Evolutionary conservation across 1,140 invertebrate species (phyloP), one percentile per base, ranked within the genome.

Genomic region (Cydia amplana): DNA sequence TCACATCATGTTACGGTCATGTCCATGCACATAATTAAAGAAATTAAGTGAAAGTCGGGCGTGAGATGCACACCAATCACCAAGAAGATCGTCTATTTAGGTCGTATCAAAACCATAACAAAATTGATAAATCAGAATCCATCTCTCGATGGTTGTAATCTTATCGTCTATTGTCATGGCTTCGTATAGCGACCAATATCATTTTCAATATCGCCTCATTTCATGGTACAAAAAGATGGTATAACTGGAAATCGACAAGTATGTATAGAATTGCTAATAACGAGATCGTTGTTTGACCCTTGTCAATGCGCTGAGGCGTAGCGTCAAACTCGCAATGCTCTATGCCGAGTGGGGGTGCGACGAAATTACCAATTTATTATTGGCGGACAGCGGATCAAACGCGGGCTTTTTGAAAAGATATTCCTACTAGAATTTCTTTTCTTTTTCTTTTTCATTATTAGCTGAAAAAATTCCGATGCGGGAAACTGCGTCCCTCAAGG

Each of bases 181-280:
- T 4, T 32, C 32, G 4, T 32, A 32, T 32, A 32, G 32, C 5
- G 32, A 32, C 32, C 5, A 28, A 4, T 28, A 28, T 32, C 32
- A 32, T 32, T 0, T 6, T 40, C 36, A 46, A 46, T 43, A 14
- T 12, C 43, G 2, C 43, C 12, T 16, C n/a, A 7, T n/a, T 51
- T n/a, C 32, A 36, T 36, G 4, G 49, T n/a, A 51, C 5, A 51
- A 51, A 51, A 32, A 67, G 10, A 28, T 25, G 10, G 1, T 67
- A 64, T 64, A 14, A 67, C 28, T 36, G 28, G 23, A 7, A 67
- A 67, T 67, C 25, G 64, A 51, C 25, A 64, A 64, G 64, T 67
- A 67, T 67, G 16, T 67, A 67, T 67, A 67, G 64, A 67, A 67
- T 67, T 36, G 25, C 36, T 43, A 70, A 70, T 70, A 70, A 70